phyloP scores from a whole-genome alignment of 2,888 invertebrate genomes.

The Latrodectus hesperus region DNA sequence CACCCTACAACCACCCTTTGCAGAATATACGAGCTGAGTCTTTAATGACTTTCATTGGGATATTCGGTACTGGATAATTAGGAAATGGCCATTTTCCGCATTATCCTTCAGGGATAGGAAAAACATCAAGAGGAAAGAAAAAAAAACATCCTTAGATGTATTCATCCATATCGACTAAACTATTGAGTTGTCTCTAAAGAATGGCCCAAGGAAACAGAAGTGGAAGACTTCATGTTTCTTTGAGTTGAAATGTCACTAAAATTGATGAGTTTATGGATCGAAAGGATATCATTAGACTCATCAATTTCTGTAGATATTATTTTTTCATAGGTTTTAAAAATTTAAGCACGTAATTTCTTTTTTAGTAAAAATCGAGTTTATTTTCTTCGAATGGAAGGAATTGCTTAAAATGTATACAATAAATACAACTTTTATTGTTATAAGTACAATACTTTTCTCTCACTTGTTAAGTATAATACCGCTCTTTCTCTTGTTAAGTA shows the following conservation, averaged over 20 bases:
- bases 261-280: neutral
- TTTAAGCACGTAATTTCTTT: too few species aligned
- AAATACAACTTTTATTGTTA: too few species aligned
- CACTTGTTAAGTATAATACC: too few species aligned
- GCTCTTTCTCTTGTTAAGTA: too few species aligned
- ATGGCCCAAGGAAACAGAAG: neutral
- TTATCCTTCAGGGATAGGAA: conserved; percentile 32
- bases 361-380: too few species aligned
- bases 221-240: neutral
- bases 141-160: neutral
- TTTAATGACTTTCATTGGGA: conserved; percentile 58
- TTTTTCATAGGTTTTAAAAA: too few species aligned
- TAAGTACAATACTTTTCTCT: too few species aligned
- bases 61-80: conserved; percentile 47
- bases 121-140: neutral
- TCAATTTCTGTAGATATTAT: neutral
- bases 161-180: neutral
- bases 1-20: neutral
- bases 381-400: too few species aligned
- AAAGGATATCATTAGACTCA: neutral
- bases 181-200: neutral
- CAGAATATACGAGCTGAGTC: conserved; percentile 34
- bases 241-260: neutral
- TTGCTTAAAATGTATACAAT: too few species aligned
- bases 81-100: conserved; percentile 53